Evolutionary conservation across 2,888 invertebrate genomes (phyloP).

Genomic region (Idaea straminata): DNA sequence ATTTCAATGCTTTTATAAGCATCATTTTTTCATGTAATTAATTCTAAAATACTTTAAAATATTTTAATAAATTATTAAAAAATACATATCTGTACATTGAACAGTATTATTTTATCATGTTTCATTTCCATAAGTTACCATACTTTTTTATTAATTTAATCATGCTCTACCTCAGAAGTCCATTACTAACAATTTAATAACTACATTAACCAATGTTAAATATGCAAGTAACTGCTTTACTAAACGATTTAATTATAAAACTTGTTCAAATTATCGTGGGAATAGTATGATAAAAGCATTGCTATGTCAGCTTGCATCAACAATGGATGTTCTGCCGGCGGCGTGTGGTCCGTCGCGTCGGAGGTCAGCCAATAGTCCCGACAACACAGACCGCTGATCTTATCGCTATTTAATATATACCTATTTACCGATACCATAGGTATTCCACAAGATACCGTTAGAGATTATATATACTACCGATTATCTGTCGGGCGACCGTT

Average conservation of each 20-base stretch:
- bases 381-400: conserved; percentile 54
- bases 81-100: not conserved
- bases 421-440: conserved; percentile 17
- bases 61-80: no score
- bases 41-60: no score
- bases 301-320: conserved; percentile 13
- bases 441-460: conserved; percentile 20
- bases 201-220: not conserved
- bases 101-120: not conserved
- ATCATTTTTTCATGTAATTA: no score
- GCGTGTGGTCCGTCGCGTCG: conserved; percentile 59
- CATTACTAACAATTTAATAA: not conserved
- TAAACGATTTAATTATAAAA: conserved; percentile 13
- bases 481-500: not conserved
- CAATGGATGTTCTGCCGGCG: conserved; percentile 39
- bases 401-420: conserved; percentile 55
- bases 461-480: not conserved
- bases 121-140: not conserved
- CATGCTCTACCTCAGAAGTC: no score
- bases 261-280: conserved; percentile 17
- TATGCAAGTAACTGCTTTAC: not conserved
- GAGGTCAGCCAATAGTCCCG: conserved; percentile 56
- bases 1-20: no score
- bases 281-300: conserved; percentile 21
- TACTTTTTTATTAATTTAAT: not conserved